These are phyloP conservation scores for Synodontis membranacea DNA, from an alignment of 2,113 vertebrate genomes.

Conservation along the genomic window DNA sequence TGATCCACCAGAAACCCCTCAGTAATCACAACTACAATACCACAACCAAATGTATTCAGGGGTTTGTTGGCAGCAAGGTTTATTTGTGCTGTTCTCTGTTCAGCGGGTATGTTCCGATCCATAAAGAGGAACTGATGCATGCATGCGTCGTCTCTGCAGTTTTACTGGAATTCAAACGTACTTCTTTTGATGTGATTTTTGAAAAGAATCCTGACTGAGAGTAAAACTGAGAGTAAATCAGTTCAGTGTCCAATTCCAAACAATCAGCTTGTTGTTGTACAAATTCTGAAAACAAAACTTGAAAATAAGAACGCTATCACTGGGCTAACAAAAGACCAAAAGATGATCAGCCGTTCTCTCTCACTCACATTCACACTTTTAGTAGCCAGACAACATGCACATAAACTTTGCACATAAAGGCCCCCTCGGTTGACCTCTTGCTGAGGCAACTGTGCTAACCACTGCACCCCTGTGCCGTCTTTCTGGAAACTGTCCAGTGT, in stretches of 20 bases:
- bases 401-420: too few species aligned
- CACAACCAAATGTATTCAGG: not conserved
- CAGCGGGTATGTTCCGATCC: not conserved
- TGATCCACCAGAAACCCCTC: not conserved
- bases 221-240: not conserved
- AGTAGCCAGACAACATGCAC: too few species aligned
- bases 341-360: too few species aligned
- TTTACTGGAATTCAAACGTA: not conserved
- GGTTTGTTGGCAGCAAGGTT: not conserved
- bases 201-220: not conserved
- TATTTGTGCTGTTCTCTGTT: not conserved
- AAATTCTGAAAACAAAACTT: too few species aligned
- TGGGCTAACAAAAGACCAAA: too few species aligned
- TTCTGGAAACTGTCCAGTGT: too few species aligned
- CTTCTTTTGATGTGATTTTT: not conserved
- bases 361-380: too few species aligned
- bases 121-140: not conserved
- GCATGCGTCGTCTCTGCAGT: not conserved
- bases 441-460: too few species aligned
- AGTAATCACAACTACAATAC: constrained; percentile 2
- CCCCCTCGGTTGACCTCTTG: too few species aligned
- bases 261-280: not conserved
- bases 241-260: not conserved
- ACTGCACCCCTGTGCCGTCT: too few species aligned
- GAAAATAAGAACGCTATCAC: too few species aligned